Percentiles rank a stretch among this genome's conserved stretches.
These are phyloP conservation scores for Tiphia femorata DNA, from an alignment of 2,888 invertebrate genomes.

Conservation along the genomic window DNA sequence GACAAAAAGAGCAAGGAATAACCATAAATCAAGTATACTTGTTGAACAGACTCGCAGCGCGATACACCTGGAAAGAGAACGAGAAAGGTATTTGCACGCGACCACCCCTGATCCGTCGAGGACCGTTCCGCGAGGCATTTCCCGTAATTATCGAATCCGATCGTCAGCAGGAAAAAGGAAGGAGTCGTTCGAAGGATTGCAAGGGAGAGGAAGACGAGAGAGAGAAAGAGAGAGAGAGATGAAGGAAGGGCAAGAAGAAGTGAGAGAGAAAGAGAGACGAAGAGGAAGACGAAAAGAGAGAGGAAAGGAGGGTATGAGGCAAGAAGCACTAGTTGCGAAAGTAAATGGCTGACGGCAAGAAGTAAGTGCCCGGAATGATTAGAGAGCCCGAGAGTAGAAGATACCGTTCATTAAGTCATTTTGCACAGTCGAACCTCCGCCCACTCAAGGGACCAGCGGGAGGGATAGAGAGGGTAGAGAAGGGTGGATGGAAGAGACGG, in stretches of 20 bases:
- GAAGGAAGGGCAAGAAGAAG: neutral
- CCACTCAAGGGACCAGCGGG: too few species aligned
- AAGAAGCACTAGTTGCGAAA: constrained; percentile 49
- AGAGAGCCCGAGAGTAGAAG: constrained; percentile 32
- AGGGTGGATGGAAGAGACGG: too few species aligned
- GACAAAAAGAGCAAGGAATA: too few species aligned
- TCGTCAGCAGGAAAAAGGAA: neutral
- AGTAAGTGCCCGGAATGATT: constrained; percentile 51
- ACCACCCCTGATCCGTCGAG: too few species aligned
- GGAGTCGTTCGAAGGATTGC: neutral
- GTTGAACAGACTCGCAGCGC: too few species aligned
- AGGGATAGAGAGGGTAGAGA: too few species aligned
- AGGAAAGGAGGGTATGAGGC: constrained; percentile 1
- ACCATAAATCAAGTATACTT: too few species aligned
- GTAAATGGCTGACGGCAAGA: constrained; percentile 52
- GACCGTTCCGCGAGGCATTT: constrained; percentile 37
- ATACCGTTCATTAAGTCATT: constrained; percentile 55
- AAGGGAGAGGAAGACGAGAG: neutral
- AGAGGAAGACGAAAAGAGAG: neutral
- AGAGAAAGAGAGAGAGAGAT: neutral
- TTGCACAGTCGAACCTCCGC: constrained; percentile 50
- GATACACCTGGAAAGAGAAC: too few species aligned
- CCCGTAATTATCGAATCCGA: constrained; percentile 50
- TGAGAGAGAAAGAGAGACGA: neutral
- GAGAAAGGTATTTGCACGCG: constrained; percentile 27